phyloP scores from a whole-genome alignment of 2,797 vertebrate genomes.

The Typhlichthys eigenmanni region DNA sequence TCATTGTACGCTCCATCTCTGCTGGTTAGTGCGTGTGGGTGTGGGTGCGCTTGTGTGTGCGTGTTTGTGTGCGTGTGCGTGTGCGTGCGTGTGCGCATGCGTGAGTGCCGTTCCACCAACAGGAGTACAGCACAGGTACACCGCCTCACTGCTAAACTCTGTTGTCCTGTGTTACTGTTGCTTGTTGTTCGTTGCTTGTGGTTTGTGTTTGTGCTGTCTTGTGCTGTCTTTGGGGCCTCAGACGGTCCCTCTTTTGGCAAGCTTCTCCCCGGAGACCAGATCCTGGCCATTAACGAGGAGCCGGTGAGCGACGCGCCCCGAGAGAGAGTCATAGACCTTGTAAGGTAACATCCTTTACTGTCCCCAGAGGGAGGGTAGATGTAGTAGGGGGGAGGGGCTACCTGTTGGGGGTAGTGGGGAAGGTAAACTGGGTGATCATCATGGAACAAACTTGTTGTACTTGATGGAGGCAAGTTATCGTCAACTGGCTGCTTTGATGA shows the following conservation, averaged over 20 bases:
- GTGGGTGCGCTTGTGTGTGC: slow-evolving; percentile 4
- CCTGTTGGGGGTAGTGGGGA: slow-evolving; percentile 19
- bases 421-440: slow-evolving; percentile 22
- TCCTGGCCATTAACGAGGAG: slow-evolving; percentile 95
- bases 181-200: background rate
- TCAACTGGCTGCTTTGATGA: slow-evolving; percentile 49
- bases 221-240: slow-evolving; percentile 50
- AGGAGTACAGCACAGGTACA: background rate
- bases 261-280: slow-evolving; percentile 95
- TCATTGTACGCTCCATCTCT: slow-evolving; percentile 95
- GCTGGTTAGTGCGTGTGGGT: slow-evolving; percentile 77
- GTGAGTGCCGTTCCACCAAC: background rate
- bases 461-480: slow-evolving; percentile 35
- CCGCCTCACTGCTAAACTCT: slow-evolving; percentile 16
- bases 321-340: slow-evolving; percentile 97
- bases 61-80: slow-evolving; percentile 5
- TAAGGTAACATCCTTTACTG: slow-evolving; percentile 94
- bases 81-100: background rate
- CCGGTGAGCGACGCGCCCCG: slow-evolving; percentile 92
- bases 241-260: slow-evolving; percentile 96
- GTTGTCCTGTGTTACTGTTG: background rate
- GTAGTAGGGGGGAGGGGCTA: slow-evolving; percentile 3
- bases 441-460: slow-evolving; percentile 35
- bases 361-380: slow-evolving; percentile 73
- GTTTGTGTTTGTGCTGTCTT: background rate